phyloP scores from a whole-genome alignment of 2,113 vertebrate species.

The Protobothrops mucrosquamatus region DNA sequence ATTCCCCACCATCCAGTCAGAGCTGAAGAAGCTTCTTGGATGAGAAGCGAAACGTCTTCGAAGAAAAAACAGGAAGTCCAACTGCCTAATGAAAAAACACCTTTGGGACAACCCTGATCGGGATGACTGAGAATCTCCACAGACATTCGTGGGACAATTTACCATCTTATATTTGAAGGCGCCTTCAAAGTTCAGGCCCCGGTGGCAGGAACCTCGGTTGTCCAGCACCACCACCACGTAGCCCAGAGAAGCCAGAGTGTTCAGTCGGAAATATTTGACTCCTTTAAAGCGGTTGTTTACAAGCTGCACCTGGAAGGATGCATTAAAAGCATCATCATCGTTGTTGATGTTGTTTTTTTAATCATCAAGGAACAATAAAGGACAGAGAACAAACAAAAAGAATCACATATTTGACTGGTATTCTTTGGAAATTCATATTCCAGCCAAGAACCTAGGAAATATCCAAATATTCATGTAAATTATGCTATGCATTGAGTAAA shows the following conservation, averaged over 20 bases:
- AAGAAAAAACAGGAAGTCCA: too few species aligned
- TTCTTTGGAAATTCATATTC: background rate
- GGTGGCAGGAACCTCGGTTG: conserved; percentile 80
- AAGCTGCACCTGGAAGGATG: conserved; percentile 74
- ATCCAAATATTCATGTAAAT: background rate
- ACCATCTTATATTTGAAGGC: conserved; percentile 85
- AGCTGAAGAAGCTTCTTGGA: too few species aligned
- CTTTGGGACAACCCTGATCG: too few species aligned
- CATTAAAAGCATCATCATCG: conserved; percentile 60
- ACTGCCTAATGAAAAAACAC: too few species aligned
- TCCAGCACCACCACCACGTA: conserved; percentile 81
- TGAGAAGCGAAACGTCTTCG: too few species aligned
- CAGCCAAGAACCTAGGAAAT: background rate
- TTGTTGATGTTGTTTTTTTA: background rate
- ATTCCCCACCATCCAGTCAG: too few species aligned
- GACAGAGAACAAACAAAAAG: background rate
- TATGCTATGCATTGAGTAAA: background rate
- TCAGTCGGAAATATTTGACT: conserved; percentile 80
- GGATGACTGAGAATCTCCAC: too few species aligned
- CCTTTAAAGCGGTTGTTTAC: conserved; percentile 83
- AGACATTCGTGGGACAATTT: conserved; percentile 37
- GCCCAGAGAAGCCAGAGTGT: conserved; percentile 78
- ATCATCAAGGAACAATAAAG: background rate
- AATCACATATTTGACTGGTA: background rate
- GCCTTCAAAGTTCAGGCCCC: conserved; percentile 81